A percentile compares a stretch with the other conserved stretches of the same genome.
These are phyloP conservation scores for Gambusia holbrooki DNA, from an alignment of 2,113 vertebrate genomes.

Conservation along the genomic window DNA sequence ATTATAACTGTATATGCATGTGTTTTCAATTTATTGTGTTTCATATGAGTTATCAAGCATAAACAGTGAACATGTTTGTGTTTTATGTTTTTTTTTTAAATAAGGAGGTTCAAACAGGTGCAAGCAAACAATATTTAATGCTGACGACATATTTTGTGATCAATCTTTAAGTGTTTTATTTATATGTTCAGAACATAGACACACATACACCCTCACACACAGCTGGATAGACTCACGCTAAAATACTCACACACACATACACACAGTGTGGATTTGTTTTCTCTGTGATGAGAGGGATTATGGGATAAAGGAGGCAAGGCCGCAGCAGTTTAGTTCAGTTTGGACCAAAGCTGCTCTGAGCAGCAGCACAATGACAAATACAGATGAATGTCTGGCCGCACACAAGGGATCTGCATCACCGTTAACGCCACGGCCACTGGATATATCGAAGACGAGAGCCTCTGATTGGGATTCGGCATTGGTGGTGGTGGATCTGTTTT, in stretches of 20 bases:
- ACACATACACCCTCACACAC: slow-evolving; percentile 5
- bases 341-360: slow-evolving; percentile 67
- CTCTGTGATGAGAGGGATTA: slow-evolving; percentile 83
- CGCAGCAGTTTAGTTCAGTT: slow-evolving; percentile 72
- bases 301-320: slow-evolving; percentile 76
- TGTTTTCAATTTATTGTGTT: too few relatives aligned
- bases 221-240: slow-evolving; percentile 18
- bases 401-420: slow-evolving; percentile 44
- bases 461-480: slow-evolving; percentile 49
- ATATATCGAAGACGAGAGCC: slow-evolving; percentile 18
- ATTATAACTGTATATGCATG: too few relatives aligned
- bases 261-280: slow-evolving; percentile 79
- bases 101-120: too few relatives aligned
- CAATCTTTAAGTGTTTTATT: too few relatives aligned
- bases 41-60: too few relatives aligned
- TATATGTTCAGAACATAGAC: neutral
- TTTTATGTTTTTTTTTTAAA: too few relatives aligned
- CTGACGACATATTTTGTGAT: too few relatives aligned
- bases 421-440: slow-evolving; percentile 8
- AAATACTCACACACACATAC: slow-evolving; percentile 44
- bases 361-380: slow-evolving; percentile 64
- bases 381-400: slow-evolving; percentile 52
- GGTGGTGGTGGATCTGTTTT: slow-evolving; percentile 7
- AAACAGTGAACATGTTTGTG: too few relatives aligned
- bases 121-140: too few relatives aligned